Conservation (phyloP, 2,113 vertebrate genomes). For the Sebastes fasciatus region DNA sequence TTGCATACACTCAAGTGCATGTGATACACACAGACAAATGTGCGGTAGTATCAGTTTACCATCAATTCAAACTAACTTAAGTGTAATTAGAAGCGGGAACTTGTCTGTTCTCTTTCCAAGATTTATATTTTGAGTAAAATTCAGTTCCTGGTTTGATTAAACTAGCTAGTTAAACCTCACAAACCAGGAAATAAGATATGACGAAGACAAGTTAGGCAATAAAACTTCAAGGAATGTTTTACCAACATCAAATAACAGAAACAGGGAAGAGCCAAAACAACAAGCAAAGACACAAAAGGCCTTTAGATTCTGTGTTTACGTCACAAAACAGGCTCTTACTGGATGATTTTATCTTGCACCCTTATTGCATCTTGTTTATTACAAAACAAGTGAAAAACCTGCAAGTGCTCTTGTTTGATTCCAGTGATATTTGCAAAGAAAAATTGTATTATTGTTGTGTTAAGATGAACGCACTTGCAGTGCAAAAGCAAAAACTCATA, state of each 20-base stretch:
- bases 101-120: background rate
- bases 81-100: background rate
- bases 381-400: background rate
- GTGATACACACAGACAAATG: slow-evolving; percentile 29
- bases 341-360: background rate
- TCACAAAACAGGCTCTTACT: background rate
- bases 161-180: background rate
- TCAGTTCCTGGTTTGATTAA: background rate
- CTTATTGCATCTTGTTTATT: background rate
- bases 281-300: background rate
- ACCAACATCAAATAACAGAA: background rate
- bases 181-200: background rate
- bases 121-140: background rate
- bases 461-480: background rate
- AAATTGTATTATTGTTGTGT: no score
- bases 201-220: background rate
- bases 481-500: background rate
- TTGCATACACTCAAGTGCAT: slow-evolving; percentile 22
- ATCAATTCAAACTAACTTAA: slow-evolving; percentile 5
- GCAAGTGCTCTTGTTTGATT: background rate
- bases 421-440: background rate
- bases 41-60: slow-evolving; percentile 15
- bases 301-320: background rate
- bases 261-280: background rate
- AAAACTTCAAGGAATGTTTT: background rate